A percentile compares a stretch with the other conserved stretches of the same genome.
phyloP scores from a whole-genome alignment of 2,797 vertebrate genomes.

The Neoniphon sammara region DNA sequence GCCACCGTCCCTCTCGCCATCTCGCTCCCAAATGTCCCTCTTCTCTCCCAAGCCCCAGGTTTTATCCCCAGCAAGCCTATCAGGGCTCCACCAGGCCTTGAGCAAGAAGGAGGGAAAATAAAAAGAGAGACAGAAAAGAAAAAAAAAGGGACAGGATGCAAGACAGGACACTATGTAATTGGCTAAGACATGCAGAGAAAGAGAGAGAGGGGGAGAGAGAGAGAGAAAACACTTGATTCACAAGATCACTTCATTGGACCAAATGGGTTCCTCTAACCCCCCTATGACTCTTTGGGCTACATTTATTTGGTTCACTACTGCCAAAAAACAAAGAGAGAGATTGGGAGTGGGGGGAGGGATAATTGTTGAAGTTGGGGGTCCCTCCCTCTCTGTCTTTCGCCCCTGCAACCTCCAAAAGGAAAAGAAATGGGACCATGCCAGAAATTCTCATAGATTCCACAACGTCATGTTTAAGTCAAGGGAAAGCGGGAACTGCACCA shows the following conservation, averaged over 20 bases:
- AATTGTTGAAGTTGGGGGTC: slow-evolving; percentile 43
- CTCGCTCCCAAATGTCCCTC: slow-evolving; percentile 90
- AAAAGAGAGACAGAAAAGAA: slow-evolving; percentile 44
- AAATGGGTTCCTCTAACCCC: slow-evolving; percentile 77
- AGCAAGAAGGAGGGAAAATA: slow-evolving; percentile 80
- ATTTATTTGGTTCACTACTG: slow-evolving; percentile 81
- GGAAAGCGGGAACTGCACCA: slow-evolving; percentile 19
- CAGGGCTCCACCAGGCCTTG: slow-evolving; percentile 84
- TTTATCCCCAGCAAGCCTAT: slow-evolving; percentile 93
- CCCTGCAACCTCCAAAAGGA: slow-evolving; percentile 51
- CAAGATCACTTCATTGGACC: slow-evolving; percentile 79
- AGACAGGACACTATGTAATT: slow-evolving; percentile 85
- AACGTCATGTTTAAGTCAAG: slow-evolving; percentile 19
- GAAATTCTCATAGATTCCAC: slow-evolving; percentile 31
- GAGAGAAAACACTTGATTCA: slow-evolving; percentile 72
- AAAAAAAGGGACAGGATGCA: slow-evolving; percentile 73
- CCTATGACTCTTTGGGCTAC: slow-evolving; percentile 65
- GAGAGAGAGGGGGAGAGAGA: slow-evolving; percentile 69
- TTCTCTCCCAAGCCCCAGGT: slow-evolving; percentile 84
- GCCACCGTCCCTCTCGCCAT: slow-evolving; percentile 89
- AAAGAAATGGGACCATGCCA: slow-evolving; percentile 33
- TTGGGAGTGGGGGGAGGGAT: slow-evolving; percentile 20
- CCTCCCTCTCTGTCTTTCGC: slow-evolving; percentile 32
- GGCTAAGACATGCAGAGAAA: slow-evolving; percentile 60
- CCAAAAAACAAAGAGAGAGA: slow-evolving; percentile 67